Conservation (phyloP, 1,140 invertebrate genomes). For the Papilio polytes region DNA sequence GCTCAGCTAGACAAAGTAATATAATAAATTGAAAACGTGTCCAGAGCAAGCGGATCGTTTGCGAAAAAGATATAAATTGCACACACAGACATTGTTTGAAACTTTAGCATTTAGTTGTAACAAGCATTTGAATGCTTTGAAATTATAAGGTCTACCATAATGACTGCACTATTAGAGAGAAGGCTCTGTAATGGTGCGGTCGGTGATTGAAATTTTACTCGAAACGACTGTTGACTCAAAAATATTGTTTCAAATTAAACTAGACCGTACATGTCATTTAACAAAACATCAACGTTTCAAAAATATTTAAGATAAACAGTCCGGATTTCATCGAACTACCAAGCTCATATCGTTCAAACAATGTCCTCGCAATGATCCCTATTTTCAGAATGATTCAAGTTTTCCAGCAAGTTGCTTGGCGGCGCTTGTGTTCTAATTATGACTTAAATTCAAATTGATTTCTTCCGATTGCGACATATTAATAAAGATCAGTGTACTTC, state of each 20-base stretch:
- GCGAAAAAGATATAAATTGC: constrained; percentile 13
- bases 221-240: too few species aligned
- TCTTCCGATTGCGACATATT: too few species aligned
- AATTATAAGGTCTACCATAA: background rate
- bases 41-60: constrained; percentile 18
- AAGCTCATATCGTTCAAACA: too few species aligned
- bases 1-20: constrained; percentile 17
- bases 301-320: too few species aligned
- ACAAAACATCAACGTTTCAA: too few species aligned
- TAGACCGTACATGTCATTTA: background rate
- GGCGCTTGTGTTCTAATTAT: too few species aligned
- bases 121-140: constrained; percentile 13
- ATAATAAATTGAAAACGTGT: constrained; percentile 26
- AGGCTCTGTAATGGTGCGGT: background rate
- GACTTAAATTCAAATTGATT: too few species aligned
- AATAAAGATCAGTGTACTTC: too few species aligned
- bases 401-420: too few species aligned
- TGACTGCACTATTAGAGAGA: background rate
- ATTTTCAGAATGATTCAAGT: too few species aligned
- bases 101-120: constrained; percentile 6
- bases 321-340: too few species aligned
- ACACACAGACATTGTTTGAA: constrained; percentile 16
- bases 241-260: background rate
- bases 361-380: too few species aligned
- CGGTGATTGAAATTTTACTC: background rate